These are phyloP conservation scores for Drosophila novamexicana DNA, from an alignment of 1,140 invertebrate species.

Conservation along the genomic window DNA sequence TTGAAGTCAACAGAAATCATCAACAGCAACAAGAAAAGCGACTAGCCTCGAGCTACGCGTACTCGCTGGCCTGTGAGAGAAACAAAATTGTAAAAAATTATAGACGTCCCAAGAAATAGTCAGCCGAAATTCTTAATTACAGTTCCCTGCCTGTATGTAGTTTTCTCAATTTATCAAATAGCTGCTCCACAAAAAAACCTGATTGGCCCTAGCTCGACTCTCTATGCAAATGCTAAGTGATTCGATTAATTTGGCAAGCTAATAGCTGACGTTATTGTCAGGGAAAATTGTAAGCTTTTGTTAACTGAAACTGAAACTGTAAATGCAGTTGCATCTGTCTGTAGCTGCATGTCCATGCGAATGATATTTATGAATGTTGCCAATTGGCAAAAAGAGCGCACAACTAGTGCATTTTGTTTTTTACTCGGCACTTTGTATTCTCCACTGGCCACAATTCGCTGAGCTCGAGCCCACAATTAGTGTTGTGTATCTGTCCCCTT, in stretches of 20 bases:
- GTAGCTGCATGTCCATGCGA: neutral
- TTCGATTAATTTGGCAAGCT: neutral
- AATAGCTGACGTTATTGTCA: neutral
- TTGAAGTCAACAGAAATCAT: conserved; percentile 52
- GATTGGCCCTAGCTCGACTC: neutral
- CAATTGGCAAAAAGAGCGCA: neutral
- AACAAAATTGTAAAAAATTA: conserved; percentile 5
- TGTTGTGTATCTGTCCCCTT: conserved; percentile 12
- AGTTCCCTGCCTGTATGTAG: neutral
- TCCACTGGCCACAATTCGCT: conserved; percentile 25
- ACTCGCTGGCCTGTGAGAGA: neutral
- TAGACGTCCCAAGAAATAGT: neutral
- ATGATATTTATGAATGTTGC: neutral
- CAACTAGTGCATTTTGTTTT: conserved; percentile 4
- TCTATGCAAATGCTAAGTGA: neutral
- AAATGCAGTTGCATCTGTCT: too few species aligned
- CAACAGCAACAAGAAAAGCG: conserved; percentile 4
- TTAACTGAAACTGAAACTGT: neutral
- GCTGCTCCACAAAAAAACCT: neutral
- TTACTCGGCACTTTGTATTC: neutral
- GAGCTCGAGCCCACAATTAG: conserved; percentile 57
- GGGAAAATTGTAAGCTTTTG: neutral
- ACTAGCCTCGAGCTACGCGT: neutral
- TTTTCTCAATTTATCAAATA: neutral
- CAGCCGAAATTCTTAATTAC: conserved; percentile 17